Conservation (phyloP, 2,888 invertebrate genomes). For the Dasysyrphus albostriatus region DNA sequence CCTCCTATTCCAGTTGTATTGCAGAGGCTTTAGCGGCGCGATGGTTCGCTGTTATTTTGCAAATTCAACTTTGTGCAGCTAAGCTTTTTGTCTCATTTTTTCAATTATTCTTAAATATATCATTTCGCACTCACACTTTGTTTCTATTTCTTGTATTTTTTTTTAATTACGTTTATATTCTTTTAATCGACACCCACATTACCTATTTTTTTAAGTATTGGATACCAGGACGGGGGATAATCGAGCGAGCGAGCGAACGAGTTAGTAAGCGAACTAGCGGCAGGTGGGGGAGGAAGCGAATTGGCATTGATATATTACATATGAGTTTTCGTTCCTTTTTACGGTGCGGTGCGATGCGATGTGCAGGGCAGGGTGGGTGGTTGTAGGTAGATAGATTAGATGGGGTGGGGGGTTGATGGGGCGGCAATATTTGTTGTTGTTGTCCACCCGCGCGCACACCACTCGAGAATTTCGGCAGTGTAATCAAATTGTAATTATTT, state of each 20-base stretch:
- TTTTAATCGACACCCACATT: constrained; percentile 44
- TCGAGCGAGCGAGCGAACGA: not conserved
- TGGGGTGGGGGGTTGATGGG: not conserved
- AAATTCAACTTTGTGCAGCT: constrained; percentile 25
- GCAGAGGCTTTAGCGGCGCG: not conserved
- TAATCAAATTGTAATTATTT: constrained; percentile 41
- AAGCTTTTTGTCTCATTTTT: constrained; percentile 49
- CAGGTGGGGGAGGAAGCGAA: constrained; percentile 19
- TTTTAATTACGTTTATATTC: constrained; percentile 29
- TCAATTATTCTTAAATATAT: not conserved
- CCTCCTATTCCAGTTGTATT: not conserved
- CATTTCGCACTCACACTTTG: constrained; percentile 37
- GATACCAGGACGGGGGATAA: not conserved
- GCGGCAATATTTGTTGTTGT: constrained; percentile 7
- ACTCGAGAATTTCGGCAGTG: constrained; percentile 2
- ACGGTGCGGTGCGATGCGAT: not conserved
- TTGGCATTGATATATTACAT: constrained; percentile 21
- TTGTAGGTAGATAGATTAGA: not conserved
- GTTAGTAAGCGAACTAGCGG: not conserved
- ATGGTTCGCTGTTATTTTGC: not conserved
- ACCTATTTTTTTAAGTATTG: constrained; percentile 4
- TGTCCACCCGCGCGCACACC: constrained; percentile 25
- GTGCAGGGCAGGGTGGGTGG: not conserved
- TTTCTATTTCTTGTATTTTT: not conserved
- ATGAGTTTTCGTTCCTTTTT: not conserved